These are phyloP conservation scores for Sitta europaea DNA, from an alignment of 2,113 vertebrate genomes.

Conservation along the genomic window DNA sequence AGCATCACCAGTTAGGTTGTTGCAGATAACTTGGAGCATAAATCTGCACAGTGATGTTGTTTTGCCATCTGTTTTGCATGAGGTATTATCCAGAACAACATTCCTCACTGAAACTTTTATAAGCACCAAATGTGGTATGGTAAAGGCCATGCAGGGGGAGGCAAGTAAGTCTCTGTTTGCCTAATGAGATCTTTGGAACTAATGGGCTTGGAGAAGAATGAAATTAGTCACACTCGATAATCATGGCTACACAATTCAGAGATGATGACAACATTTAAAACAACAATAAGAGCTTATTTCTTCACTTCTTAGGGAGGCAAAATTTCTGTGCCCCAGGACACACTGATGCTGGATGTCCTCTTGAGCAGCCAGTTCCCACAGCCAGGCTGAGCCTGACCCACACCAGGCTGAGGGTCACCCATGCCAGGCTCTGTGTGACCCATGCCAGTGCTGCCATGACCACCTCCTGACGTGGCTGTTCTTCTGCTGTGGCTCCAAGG, in stretches of 20 bases:
- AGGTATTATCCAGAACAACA: slow-evolving; percentile 29
- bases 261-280: not conserved
- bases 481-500: not conserved
- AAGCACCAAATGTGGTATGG: slow-evolving; percentile 26
- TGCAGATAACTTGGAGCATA: not conserved
- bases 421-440: not conserved
- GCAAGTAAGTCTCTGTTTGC: not conserved
- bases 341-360: not conserved
- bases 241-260: not conserved
- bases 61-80: slow-evolving; percentile 58
- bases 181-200: slow-evolving; percentile 14
- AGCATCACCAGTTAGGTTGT: not conserved
- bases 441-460: not conserved
- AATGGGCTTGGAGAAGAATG: not conserved
- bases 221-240: not conserved
- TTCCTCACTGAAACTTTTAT: slow-evolving; percentile 20
- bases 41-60: not conserved
- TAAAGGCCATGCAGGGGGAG: not conserved
- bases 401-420: not conserved
- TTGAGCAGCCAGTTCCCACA: not conserved
- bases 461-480: accelerated
- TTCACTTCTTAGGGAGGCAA: not conserved
- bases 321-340: not conserved
- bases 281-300: not conserved
- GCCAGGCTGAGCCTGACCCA: not conserved